phyloP scores from a whole-genome alignment of 2,888 invertebrate species.

The Leptothorax acervorum region DNA sequence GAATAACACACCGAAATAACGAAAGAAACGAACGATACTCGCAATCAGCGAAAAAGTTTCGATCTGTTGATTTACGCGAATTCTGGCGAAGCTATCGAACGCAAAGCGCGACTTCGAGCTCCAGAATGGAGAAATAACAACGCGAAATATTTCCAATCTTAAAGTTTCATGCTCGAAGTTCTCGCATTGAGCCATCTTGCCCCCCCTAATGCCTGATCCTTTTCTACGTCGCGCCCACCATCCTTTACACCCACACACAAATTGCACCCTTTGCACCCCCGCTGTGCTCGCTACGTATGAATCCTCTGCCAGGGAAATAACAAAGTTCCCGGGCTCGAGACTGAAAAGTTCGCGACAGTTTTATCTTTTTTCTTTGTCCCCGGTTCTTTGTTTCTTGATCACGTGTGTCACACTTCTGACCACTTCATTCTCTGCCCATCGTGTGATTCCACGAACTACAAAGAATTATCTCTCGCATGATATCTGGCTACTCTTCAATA shows the following conservation, averaged over 20 bases:
- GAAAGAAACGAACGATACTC: constrained; percentile 17
- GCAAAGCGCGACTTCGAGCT: constrained; percentile 33
- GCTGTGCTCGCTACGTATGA: constrained; percentile 66
- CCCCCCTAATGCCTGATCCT: constrained; percentile 15
- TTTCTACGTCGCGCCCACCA: not conserved
- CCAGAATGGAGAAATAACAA: constrained; percentile 41
- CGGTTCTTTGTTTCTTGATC: constrained; percentile 22
- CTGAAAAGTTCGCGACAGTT: constrained; percentile 63
- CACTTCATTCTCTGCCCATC: not conserved
- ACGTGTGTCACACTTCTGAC: not conserved
- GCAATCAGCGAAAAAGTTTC: constrained; percentile 59
- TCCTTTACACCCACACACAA: constrained; percentile 31
- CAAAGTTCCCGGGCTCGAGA: constrained; percentile 63
- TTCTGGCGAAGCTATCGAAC: constrained; percentile 9
- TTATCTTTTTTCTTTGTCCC: constrained; percentile 65
- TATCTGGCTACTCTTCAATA: not conserved
- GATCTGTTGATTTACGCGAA: constrained; percentile 69
- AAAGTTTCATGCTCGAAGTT: constrained; percentile 71
- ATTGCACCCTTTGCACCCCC: constrained; percentile 22
- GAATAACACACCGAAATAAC: constrained; percentile 19
- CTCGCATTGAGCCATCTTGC: constrained; percentile 58
- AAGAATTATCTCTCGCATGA: not conserved
- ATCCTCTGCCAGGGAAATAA: constrained; percentile 69
- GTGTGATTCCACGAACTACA: too few relatives aligned
- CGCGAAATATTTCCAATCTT: constrained; percentile 75